These are phyloP conservation scores for Epistrophe grossulariae DNA, from an alignment of 2,888 invertebrate genomes.

Conservation along the genomic window DNA sequence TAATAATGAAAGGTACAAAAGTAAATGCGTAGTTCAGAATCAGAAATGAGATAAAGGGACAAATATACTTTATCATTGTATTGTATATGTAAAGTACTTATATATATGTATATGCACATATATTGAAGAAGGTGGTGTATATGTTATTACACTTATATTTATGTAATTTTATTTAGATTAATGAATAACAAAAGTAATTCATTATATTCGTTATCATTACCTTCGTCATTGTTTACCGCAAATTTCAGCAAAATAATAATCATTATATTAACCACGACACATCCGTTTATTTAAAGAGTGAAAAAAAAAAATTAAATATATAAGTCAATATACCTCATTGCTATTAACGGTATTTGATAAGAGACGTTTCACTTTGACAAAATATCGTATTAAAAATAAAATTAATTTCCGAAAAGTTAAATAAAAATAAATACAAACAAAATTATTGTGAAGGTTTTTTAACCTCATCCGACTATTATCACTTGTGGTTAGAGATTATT, in stretches of 20 bases:
- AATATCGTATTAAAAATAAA: not conserved
- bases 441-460: conserved; percentile 18
- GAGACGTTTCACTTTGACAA: not conserved
- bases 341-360: conserved; percentile 19
- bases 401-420: not conserved
- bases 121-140: no score
- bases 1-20: conserved; percentile 2
- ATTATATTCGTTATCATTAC: conserved; percentile 52
- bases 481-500: not conserved
- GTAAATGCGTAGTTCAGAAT: conserved; percentile 5
- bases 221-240: conserved; percentile 45
- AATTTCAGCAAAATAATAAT: not conserved
- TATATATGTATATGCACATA: no score
- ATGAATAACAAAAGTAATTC: conserved; percentile 26
- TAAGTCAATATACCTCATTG: conserved; percentile 32
- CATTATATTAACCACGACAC: conserved; percentile 2
- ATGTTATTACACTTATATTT: no score
- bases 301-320: not conserved
- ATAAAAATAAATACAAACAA: no score
- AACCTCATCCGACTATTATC: conserved; percentile 22
- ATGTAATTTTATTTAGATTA: conserved; percentile 31
- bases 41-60: conserved; percentile 8
- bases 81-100: not conserved
- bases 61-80: no score
- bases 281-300: conserved; percentile 22